These are phyloP conservation scores for Toxonevra muliebris DNA, from an alignment of 2,888 invertebrate genomes.

Conservation along the genomic window DNA sequence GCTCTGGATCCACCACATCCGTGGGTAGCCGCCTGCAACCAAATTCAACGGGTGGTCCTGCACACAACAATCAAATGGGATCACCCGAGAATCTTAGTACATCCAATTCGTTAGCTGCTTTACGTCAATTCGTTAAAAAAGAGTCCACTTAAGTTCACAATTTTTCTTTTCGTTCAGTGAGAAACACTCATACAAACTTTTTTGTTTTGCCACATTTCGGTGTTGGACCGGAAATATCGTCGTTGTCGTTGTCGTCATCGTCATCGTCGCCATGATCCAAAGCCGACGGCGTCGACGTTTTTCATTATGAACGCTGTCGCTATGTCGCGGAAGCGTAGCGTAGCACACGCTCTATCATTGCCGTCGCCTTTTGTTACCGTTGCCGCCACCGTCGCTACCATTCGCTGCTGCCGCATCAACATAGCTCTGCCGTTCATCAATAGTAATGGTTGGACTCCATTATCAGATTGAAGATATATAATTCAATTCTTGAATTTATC, in stretches of 20 bases:
- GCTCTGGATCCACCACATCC: conserved; percentile 45
- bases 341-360: no score
- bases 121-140: conserved; percentile 96
- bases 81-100: conserved; percentile 59
- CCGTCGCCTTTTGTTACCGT: not conserved
- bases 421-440: no score
- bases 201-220: conserved; percentile 50
- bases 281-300: conserved; percentile 22
- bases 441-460: no score
- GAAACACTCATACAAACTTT: conserved; percentile 47
- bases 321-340: no score
- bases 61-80: conserved; percentile 40
- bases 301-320: conserved; percentile 7
- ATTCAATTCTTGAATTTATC: no score
- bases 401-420: not conserved
- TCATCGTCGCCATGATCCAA: no score
- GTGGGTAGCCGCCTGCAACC: conserved; percentile 60
- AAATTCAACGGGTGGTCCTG: conserved; percentile 48
- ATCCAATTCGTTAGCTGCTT: conserved; percentile 91
- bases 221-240: conserved; percentile 38
- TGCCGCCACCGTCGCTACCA: no score
- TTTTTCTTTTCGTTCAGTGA: conserved; percentile 46
- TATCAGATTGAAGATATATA: no score
- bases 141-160: conserved; percentile 68
- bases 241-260: conserved; percentile 16